Conservation (phyloP, 2,113 vertebrate genomes). For the Petrocephalus zakoni region DNA sequence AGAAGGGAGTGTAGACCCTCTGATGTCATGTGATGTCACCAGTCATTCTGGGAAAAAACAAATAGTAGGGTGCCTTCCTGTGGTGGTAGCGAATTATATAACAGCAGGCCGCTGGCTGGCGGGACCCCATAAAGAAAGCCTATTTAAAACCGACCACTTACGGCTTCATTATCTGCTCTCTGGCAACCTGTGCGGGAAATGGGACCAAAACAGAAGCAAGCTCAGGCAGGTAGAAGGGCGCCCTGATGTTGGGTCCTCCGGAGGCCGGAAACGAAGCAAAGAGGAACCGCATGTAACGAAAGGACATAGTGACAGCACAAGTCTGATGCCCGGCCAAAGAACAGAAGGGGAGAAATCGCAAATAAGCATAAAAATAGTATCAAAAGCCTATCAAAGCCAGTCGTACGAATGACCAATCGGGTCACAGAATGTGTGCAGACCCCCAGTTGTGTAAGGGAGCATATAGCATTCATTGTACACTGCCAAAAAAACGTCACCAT, state of each 20-base stretch:
- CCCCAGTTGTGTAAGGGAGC: background rate
- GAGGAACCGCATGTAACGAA: background rate
- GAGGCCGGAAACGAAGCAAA: background rate
- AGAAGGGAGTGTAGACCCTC: background rate
- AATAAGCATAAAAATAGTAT: background rate
- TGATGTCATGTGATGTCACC: background rate
- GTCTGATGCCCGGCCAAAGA: background rate
- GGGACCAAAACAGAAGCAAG: background rate
- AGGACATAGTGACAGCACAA: background rate
- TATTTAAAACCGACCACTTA: constrained; percentile 4
- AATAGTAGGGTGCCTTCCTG: background rate
- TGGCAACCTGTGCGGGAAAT: background rate
- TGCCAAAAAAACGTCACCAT: no score
- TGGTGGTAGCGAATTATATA: background rate
- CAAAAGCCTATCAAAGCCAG: background rate
- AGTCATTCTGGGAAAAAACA: background rate
- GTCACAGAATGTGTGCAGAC: background rate
- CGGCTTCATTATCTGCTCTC: background rate
- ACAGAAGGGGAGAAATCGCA: background rate
- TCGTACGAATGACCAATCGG: background rate
- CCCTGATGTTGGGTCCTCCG: background rate
- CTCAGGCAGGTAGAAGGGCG: background rate
- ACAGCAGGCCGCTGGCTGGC: background rate
- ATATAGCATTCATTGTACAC: background rate
- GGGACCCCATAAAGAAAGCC: background rate